Conservation (phyloP, 1,140 invertebrate genomes). For the Anastrepha obliqua region DNA sequence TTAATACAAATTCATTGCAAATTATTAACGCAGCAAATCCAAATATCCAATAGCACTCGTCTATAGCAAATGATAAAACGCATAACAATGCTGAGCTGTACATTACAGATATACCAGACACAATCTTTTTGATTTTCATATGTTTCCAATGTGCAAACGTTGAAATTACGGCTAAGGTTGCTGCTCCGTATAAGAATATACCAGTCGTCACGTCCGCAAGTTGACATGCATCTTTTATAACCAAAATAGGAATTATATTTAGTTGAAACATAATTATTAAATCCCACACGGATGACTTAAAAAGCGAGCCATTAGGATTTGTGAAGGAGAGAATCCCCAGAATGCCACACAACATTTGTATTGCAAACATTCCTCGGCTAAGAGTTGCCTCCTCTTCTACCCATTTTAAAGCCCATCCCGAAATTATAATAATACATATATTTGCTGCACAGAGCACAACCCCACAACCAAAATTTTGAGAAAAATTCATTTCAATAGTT, state of each 20-base stretch:
- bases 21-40: not conserved
- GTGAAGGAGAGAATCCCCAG: not conserved
- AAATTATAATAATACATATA: not conserved
- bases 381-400: not conserved
- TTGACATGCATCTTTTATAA: not conserved
- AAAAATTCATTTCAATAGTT: not conserved
- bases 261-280: not conserved
- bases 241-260: conserved; percentile 4
- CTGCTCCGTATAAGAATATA: not conserved
- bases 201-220: not conserved
- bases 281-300: not conserved
- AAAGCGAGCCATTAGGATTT: not conserved
- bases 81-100: not conserved
- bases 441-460: not conserved
- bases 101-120: conserved; percentile 24
- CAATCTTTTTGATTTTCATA: not conserved
- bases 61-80: not conserved
- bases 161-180: not conserved
- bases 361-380: not conserved
- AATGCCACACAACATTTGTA: not conserved
- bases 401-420: conserved; percentile 21
- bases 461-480: not conserved
- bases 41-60: conserved; percentile 6
- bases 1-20: conserved; percentile 4
- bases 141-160: not conserved